These are phyloP conservation scores for Cheilosia scutellata DNA, from an alignment of 2,888 invertebrate species.

Conservation along the genomic window DNA sequence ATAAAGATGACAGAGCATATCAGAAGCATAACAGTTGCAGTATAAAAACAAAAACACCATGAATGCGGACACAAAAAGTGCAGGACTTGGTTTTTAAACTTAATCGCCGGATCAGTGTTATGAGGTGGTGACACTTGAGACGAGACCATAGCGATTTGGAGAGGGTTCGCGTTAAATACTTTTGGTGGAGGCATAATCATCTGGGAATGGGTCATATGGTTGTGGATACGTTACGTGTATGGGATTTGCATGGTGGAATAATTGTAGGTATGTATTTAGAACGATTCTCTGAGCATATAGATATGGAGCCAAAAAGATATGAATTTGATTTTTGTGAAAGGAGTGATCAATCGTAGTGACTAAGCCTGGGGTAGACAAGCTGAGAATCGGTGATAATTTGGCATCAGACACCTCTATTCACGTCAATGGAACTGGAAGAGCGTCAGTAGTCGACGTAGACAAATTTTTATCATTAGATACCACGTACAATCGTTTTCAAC, in stretches of 20 bases:
- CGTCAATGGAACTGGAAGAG: no score
- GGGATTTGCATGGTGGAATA: no score
- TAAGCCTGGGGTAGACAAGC: no score
- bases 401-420: no score
- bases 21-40: constrained; percentile 63
- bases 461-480: not conserved
- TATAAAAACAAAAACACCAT: constrained; percentile 17
- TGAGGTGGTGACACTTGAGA: constrained; percentile 57
- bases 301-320: no score
- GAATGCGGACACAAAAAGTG: not conserved
- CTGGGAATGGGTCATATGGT: not conserved
- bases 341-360: no score
- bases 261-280: no score
- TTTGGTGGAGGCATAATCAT: not conserved
- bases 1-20: constrained; percentile 67
- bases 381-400: no score
- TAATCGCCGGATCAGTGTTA: constrained; percentile 65
- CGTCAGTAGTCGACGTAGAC: no score
- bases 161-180: not conserved
- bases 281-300: no score
- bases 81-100: constrained; percentile 30
- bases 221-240: not conserved
- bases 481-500: no score
- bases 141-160: constrained; percentile 6
- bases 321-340: no score